A percentile compares a stretch with the other conserved stretches of the same genome.
Conservation (phyloP, 2,113 vertebrate species). For the Boulengeromyrus knoepffleri region DNA sequence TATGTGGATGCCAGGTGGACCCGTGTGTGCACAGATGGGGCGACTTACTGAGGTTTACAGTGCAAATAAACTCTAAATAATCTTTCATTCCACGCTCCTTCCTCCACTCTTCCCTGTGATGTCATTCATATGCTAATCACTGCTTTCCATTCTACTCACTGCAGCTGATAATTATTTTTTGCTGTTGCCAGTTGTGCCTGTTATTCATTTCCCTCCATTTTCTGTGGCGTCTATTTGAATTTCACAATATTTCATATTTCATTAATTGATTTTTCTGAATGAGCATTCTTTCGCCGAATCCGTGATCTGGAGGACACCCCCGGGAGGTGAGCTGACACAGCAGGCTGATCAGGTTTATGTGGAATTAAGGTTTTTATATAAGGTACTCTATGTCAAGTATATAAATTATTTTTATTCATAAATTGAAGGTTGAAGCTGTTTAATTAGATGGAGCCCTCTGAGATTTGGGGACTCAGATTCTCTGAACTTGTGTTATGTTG, state of each 20-base stretch:
- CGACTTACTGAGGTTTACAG: not conserved
- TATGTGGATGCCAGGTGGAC: not conserved
- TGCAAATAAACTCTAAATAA: constrained; percentile 1
- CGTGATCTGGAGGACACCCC: not conserved
- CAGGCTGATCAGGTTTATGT: not conserved
- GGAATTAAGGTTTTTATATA: not conserved
- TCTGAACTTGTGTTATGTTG: not conserved
- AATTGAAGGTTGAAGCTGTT: not conserved
- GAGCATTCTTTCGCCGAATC: not conserved
- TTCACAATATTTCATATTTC: not conserved
- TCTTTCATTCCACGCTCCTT: not conserved
- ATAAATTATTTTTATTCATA: not conserved
- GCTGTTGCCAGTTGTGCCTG: not conserved
- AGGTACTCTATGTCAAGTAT: not conserved
- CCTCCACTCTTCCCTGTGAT: not conserved
- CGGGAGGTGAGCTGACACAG: not conserved
- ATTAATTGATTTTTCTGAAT: not conserved
- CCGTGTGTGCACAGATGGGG: not conserved
- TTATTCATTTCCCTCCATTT: not conserved
- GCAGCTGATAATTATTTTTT: not conserved
- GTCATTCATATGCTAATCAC: constrained; percentile 10
- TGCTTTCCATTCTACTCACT: not conserved
- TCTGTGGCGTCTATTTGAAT: not conserved
- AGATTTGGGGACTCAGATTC: not conserved
- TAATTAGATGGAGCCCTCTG: not conserved